Percentiles rank a stretch among this genome's conserved stretches.
phyloP scores from a whole-genome alignment of 2,113 vertebrate genomes.

The Varanus salvator region DNA sequence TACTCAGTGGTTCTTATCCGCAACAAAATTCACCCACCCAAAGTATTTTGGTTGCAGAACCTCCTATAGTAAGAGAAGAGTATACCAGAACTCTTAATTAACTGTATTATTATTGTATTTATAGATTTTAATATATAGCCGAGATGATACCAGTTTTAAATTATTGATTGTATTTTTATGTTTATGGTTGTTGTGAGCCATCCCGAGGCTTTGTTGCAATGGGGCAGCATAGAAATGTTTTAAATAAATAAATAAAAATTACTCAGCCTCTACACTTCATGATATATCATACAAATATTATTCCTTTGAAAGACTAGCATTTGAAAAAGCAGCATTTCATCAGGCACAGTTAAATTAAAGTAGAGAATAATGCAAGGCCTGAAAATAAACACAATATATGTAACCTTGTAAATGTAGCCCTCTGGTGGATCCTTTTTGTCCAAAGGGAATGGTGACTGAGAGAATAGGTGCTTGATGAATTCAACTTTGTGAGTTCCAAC shows the following conservation, averaged over 20 bases:
- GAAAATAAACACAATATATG: not conserved
- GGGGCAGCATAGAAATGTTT: too few species aligned
- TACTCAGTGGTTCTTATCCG: conserved; percentile 23
- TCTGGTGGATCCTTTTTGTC: conserved; percentile 11
- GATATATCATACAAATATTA: conserved; percentile 1
- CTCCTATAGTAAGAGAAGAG: conserved; percentile 34
- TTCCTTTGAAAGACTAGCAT: not conserved
- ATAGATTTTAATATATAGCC: too few species aligned
- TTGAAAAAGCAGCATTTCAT: not conserved
- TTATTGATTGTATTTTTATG: too few species aligned
- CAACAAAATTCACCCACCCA: conserved; percentile 29
- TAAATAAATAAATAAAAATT: too few species aligned
- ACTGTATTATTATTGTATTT: too few species aligned
- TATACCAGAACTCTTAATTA: conserved; percentile 41
- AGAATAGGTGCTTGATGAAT: not conserved
- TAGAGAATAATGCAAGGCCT: not conserved
- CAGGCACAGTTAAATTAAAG: conserved; percentile 34
- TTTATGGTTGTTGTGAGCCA: too few species aligned
- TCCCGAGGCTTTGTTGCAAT: too few species aligned
- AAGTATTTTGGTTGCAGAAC: conserved; percentile 32
- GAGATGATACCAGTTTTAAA: too few species aligned
- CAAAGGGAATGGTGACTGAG: not conserved
- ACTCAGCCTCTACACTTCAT: conserved; percentile 27
- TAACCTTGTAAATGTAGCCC: conserved; percentile 13
- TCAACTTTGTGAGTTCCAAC: not conserved